Evolutionary conservation across 2,888 invertebrate species (phyloP), one percentile per base, ranked within the genome.

Genomic region (Pristionchus maxplancki): DNA sequence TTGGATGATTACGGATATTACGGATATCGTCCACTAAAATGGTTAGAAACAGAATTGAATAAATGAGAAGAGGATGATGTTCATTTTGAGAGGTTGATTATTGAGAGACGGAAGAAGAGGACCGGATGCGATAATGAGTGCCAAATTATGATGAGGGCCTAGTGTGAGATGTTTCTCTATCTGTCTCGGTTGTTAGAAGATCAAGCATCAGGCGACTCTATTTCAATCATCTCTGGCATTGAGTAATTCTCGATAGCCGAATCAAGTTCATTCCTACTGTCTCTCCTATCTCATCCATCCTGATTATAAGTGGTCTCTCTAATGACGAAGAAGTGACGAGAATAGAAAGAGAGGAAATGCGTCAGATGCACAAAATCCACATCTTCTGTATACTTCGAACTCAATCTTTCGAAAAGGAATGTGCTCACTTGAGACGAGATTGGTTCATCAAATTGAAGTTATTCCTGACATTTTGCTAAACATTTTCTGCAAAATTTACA

Each of bases 31-130:
- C n/a, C n/a, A n/a, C n/a, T n/a, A n/a, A n/a, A n/a, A n/a, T n/a
- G n/a, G n/a, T n/a, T n/a, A n/a, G n/a, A n/a, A n/a, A n/a, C n/a
- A 6, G n/a, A 11, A 11, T 28, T 28, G 20, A 17, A 31, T 31
- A 31, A 1, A 67, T 31, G 31, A 31, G 62, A 62, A 11, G 62
- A 62, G 28, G 40, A 24, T 20, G 31, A 37, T 40, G 24, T 4
- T 6, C n/a, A 71, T 74, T 74, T 74, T 31, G 40, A 74, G 40
- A 40, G 74, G 74, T 34, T 40, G 37, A 74, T 74, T 74, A 74
- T 37, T 24, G 24, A 40, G 31, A 31, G n/a, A 37, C 1, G 67
- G 34, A 34, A 37, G 31, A 28, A 74, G 74, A 64, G 37, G 40
- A 11, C 17, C 37, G 71, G 71, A 37, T 71, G 71, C 6, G 3